Evolutionary conservation across 1,140 invertebrate species (phyloP), one percentile per base, ranked within the genome.

Genomic region (Drosophila truncata): DNA sequence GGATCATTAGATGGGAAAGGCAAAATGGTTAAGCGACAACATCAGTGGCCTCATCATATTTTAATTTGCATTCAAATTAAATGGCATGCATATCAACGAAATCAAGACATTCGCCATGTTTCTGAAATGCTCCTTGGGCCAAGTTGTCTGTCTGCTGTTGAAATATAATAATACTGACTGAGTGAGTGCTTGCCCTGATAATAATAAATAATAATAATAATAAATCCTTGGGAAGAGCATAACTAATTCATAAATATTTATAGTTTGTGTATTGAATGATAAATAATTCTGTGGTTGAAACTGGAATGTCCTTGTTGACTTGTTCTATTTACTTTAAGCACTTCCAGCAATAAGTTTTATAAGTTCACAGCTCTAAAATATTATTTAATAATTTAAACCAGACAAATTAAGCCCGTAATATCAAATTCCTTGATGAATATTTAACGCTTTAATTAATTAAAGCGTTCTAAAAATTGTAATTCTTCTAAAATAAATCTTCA

Each of bases 51-150:
- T 62, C 66, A 84, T 78, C 70, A 86, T 79, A 80, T 86, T 76
- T 86, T 87, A 82, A 86, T 87, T 87, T 86, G 83, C 81, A 87
- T 86, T 86, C 78, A 86, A 86, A 86, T 82, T 73, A 76, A 86
- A 82, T 62, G 79, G 70, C 66, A 72, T 23, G 70, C 71, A 76
- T 23, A 73, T 72, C 27, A 49, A 41, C 35, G 54, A 42, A 50
- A 60, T 42, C 44, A 71, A 72, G 55, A 20, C 39, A 46, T 46
- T 67, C 37, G 11, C 29, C 50, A 9, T 39, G 11, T 20, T 27
- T 39, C 3, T 16, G 2, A 35, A 29, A 41, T 29, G 41, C 33
- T 37, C 13, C 18, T 27, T 16, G 20, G 31, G 31, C 50, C 8
- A 54, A 33, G 31, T 35, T 35, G 29, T 54, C 16, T 35, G 29